Base-by-base conservation (phyloP, 2,888 invertebrate species). In the Lasioglossum calceatum region DNA sequence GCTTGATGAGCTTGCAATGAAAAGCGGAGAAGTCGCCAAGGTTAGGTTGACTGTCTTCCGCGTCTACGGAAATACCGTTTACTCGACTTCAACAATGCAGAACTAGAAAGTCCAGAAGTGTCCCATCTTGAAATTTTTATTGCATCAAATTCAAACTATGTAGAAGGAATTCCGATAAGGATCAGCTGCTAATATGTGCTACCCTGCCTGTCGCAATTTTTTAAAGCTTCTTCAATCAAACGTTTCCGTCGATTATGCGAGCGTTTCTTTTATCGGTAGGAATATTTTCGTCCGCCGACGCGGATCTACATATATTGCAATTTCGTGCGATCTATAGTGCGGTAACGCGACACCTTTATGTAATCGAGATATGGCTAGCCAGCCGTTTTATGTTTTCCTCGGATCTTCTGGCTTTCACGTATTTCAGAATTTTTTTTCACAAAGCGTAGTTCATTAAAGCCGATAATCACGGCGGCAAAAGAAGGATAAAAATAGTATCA, bases 261-360 rank as follows among this genome's bases (percentile, higher is more conserved):
- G 16, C 19, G 36, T 70, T 39, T 36, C 36, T 70, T 39, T 70
- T 36, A 19, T 36, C 8, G 19, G 8, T 36, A 39, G 23, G 23
- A 70, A 36, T 70, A 70, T 70, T 70, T 70, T 23, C 39, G 70
- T 23, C 39, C 23, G 19, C 7, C 70, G 36, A 19, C 39, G 70
- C 39, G 47, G 16, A 39, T 71, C 79, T 27, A 27, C 27, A 27
- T 79, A 79, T 83, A 87, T 82, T 84, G 86, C 81, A 88, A 82
- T 79, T 87, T 83, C 83, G 81, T 88, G 85, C 85, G 87, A 87
- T 92, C 87, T 79, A 85, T 87, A 87, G 88, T 81, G 82, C 87
- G 58, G 91, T 92, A 92, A 92, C 87, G 86, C 72, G 89, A 92
- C 87, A 89, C 89, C 87, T 85, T 92, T 92, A 92, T 86, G 87